Evolutionary conservation across 2,797 vertebrate genomes (phyloP), one percentile per base, ranked within the genome.

Genomic region (Lycodopsis pacificus): DNA sequence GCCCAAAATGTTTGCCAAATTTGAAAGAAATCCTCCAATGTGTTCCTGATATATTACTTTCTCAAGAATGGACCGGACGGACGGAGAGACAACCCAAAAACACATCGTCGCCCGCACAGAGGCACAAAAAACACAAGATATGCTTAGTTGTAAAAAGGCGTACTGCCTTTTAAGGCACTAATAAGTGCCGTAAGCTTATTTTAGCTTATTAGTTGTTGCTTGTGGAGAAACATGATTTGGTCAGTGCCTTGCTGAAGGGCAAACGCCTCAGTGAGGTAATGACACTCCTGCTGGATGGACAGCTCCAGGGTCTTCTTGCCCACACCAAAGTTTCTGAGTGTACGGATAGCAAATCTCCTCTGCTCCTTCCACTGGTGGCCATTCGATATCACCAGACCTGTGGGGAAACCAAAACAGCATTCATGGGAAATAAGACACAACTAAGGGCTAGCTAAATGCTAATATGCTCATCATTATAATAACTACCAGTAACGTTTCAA

Each of bases 291-390:
- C 59, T 93, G 89, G 76, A 95, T 90, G 10, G 48, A 90, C 0
- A 80, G 81, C 69, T 95, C 93, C 20, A 93, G 38, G 3, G 51
- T 85, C 57, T 76, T 88, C 70, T 86, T 93, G 8, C 93, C 95
- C 61, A 95, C 0, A 12, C 93, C 91, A 63, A 95, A 94, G 75
- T 94, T 93, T 42, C 86, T 88, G 3, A 95, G 88, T 0, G 91
- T 93, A 7, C 88, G 88, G 36, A 95, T 86, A 6, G 93, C 87
- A 84, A 96, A 96, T 71, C 87, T 90, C 36, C 91, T 91, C 68
- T 94, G 92, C 1, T 89, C 81, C 44, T 71, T 89, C 95, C 94
- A 94, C 0, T 0, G 61, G 14, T 70, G 46, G 1, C 93, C 87
- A 32, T 87, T 94, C 4, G 91, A 84, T 4, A 74, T 1, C 38